Evolutionary conservation across 2,797 vertebrate genomes (phyloP), one percentile per base, ranked within the genome.

Genomic region (Pogoniulus pusillus): DNA sequence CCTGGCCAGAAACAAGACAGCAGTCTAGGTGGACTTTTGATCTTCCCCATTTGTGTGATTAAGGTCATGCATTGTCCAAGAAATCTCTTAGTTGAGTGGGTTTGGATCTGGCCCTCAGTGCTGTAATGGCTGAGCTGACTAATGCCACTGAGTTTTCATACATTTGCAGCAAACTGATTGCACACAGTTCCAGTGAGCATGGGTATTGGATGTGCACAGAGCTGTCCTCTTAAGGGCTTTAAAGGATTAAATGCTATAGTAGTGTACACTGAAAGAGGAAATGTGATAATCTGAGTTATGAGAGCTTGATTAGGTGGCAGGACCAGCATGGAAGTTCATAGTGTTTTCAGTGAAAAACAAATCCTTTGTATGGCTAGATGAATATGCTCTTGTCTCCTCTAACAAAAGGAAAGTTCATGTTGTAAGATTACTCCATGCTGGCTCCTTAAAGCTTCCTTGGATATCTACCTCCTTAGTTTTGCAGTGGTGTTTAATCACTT

Each of bases 221-320:
- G 43, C 14, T 72, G 55, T 77, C 86, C 35, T 90, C 35, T 65
- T 87, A 49, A 14, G 34, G 30, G 7, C 30, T 81, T 93, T 90
- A 75, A 89, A 58, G 71, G 75, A 82, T 94, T 95, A 91, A 69
- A 89, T 58, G n/a, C 85, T 78, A 85, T 86, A 84, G 51, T 51
- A 72, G 37, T 32, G 58, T 77, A 93, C 30, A 54, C 58, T 85
- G 86, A 87, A 80, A 93, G 24, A 62, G 58, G 62, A 82, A 72
- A 47, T 26, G 10, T 69, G 76, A 81, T 94, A 87, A 93, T 93
- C 86, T 65, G 59, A 20, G 49, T 73, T 92, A 85, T n/a, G 89
- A 84, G 65, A 87, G 20, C 47, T 87, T 82, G 90, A 68, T 86
- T 78, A 82, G 4, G 2, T 41, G 45, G 27, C 49, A 72, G 54